These are phyloP conservation scores for Tenthredo amoena DNA, from an alignment of 2,888 invertebrate species.

Conservation along the genomic window DNA sequence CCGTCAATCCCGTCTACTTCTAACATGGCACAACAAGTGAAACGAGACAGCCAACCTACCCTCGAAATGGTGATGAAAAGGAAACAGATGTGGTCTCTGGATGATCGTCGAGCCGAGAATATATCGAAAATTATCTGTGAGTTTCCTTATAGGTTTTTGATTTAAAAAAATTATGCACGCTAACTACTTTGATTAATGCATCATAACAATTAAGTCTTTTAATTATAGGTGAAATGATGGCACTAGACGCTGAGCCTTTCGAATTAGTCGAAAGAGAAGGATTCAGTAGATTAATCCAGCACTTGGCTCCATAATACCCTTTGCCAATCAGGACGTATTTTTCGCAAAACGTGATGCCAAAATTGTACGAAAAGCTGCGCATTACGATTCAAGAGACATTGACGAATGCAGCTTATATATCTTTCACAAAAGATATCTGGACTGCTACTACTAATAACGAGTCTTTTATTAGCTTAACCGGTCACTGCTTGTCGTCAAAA, in stretches of 20 bases:
- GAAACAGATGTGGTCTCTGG: slow-evolving; percentile 53
- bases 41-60: slow-evolving; percentile 32
- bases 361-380: slow-evolving; percentile 42
- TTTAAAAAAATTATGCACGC: not conserved
- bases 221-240: slow-evolving; percentile 54
- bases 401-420: slow-evolving; percentile 13
- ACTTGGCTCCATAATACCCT: slow-evolving; percentile 46
- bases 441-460: not conserved
- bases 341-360: slow-evolving; percentile 54
- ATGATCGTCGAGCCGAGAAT: slow-evolving; percentile 46
- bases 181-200: too few species aligned
- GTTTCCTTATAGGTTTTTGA: slow-evolving; percentile 20
- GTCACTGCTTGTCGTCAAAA: slow-evolving; percentile 19
- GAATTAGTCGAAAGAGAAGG: slow-evolving; percentile 53
- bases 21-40: not conserved
- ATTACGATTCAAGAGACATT: slow-evolving; percentile 16
- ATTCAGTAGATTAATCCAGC: slow-evolving; percentile 46
- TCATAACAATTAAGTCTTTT: not conserved
- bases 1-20: slow-evolving; percentile 17
- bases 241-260: slow-evolving; percentile 54
- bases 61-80: slow-evolving; percentile 55
- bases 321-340: slow-evolving; percentile 54
- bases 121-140: slow-evolving; percentile 52
- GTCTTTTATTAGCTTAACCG: slow-evolving; percentile 13
- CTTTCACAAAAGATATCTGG: slow-evolving; percentile 38